phyloP scores from a whole-genome alignment of 2,113 vertebrate genomes.

The Rhinichthys klamathensis region DNA sequence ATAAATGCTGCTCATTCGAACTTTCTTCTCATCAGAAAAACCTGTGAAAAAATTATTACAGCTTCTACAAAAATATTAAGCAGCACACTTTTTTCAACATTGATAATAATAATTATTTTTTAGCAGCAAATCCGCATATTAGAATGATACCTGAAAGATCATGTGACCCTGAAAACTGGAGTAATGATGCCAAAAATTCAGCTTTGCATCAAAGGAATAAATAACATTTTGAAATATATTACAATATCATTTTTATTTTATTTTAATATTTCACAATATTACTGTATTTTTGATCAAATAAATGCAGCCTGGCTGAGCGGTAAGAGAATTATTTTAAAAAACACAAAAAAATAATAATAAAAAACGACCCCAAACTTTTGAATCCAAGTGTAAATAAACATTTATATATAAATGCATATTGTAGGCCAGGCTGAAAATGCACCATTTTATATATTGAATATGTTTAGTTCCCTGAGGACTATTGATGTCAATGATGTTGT shows the following conservation, averaged over 20 bases:
- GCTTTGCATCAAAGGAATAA: not conserved
- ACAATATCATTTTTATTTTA: not conserved
- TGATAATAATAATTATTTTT: not conserved
- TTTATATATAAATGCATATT: not conserved
- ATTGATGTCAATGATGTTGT: not conserved
- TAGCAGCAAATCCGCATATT: not conserved
- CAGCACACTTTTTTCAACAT: not conserved
- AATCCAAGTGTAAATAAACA: not conserved
- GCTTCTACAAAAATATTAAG: not conserved
- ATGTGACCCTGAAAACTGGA: not conserved
- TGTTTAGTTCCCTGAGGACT: not conserved
- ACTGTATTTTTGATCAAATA: not conserved
- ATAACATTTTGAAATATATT: not conserved
- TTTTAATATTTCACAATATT: not conserved
- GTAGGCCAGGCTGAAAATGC: not conserved
- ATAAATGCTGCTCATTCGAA: not conserved
- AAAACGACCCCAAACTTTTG: not conserved
- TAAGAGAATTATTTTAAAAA: not conserved
- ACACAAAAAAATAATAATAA: not conserved
- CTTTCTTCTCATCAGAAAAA: not conserved
- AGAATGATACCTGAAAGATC: not conserved
- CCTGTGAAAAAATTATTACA: not conserved
- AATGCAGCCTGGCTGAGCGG: not conserved
- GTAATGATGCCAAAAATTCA: not conserved
- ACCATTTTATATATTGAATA: not conserved